These are phyloP conservation scores for Ostrea denselamellosa DNA, from an alignment of 1,140 invertebrate species.

Conservation along the genomic window DNA sequence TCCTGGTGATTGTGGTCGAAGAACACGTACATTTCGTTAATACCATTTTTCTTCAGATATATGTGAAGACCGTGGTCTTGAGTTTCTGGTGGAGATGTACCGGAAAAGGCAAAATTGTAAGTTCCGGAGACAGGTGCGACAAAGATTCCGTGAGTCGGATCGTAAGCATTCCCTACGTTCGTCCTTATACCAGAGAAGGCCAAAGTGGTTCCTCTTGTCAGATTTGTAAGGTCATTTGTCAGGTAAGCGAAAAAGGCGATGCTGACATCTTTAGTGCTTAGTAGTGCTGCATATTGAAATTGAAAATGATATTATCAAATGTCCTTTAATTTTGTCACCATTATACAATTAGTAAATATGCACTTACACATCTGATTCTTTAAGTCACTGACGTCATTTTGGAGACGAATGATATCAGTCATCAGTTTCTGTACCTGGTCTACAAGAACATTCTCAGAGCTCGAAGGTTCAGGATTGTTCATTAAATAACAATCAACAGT, in stretches of 20 bases:
- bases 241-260: conserved; percentile 39
- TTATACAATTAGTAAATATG: background rate
- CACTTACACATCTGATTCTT: conserved; percentile 29
- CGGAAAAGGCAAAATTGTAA: conserved; percentile 41
- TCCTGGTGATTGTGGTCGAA: conserved; percentile 31
- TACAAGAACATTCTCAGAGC: background rate
- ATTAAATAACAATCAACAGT: conserved; percentile 6
- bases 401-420: background rate
- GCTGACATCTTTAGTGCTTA: background rate
- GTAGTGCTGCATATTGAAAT: background rate
- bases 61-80: conserved; percentile 33
- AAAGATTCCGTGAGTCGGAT: conserved; percentile 36
- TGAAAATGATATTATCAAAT: background rate
- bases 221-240: conserved; percentile 18
- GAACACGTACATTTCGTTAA: conserved; percentile 40
- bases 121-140: conserved; percentile 32
- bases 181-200: conserved; percentile 7
- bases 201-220: background rate
- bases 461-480: background rate
- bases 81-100: background rate
- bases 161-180: conserved; percentile 46
- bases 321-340: background rate
- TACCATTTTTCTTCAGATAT: conserved; percentile 43
- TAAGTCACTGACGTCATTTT: conserved; percentile 12
- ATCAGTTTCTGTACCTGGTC: background rate